phyloP scores from a whole-genome alignment of 2,797 vertebrate genomes.

The Brotula barbata region DNA sequence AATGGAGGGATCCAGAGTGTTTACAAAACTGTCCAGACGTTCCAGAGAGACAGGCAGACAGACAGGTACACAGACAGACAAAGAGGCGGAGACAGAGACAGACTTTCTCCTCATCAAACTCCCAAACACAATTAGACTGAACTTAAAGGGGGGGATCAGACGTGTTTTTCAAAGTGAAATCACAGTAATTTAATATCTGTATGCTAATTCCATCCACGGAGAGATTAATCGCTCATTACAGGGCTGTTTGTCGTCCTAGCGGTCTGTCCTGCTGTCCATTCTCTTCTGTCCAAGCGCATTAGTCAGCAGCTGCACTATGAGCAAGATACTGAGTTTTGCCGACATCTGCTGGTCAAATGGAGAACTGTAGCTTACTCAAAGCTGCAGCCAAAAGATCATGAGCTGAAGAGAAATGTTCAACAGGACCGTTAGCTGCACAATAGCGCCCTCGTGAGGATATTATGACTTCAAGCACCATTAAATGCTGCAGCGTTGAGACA shows the following conservation, averaged over 20 bases:
- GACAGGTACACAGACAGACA: too few relatives aligned
- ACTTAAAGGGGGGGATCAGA: background rate
- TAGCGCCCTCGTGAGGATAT: slow-evolving; percentile 50
- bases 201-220: background rate
- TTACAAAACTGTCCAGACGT: too few relatives aligned
- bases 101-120: background rate
- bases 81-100: background rate
- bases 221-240: slow-evolving; percentile 3
- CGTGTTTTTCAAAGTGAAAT: background rate
- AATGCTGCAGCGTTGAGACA: too few relatives aligned
- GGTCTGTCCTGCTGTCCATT: slow-evolving; percentile 12
- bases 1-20: too few relatives aligned
- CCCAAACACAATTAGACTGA: background rate
- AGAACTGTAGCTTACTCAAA: background rate
- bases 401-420: background rate
- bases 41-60: background rate
- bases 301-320: background rate
- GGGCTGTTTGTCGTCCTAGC: background rate
- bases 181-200: background rate
- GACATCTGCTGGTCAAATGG: slow-evolving; percentile 30
- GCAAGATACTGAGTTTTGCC: background rate
- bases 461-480: too few relatives aligned
- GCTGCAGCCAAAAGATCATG: background rate
- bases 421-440: slow-evolving; percentile 4
- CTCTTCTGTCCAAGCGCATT: slow-evolving; percentile 11